A percentile compares a stretch with the other conserved stretches of the same genome.
Conservation (phyloP, 1,140 invertebrate genomes). For the Cataglyphis hispanica region DNA sequence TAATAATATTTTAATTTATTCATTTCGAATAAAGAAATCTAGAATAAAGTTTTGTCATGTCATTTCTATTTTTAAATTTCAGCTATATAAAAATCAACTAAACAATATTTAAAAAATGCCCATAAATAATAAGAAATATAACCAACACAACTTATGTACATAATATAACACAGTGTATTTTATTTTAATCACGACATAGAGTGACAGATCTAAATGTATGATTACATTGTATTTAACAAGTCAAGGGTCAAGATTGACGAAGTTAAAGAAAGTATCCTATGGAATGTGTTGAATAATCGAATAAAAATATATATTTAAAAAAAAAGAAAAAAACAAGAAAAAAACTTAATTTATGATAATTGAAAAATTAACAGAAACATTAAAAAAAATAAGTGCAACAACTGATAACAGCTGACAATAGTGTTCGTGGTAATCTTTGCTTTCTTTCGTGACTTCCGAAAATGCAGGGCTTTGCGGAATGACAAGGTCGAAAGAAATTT, state of each 20-base stretch:
- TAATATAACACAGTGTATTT: not conserved
- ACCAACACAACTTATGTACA: not conserved
- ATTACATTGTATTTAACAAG: slow-evolving; percentile 22
- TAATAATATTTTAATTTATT: no score
- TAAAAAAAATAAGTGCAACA: not conserved
- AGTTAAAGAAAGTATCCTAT: not conserved
- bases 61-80: not conserved
- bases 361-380: not conserved
- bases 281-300: not conserved
- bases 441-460: slow-evolving; percentile 9
- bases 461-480: slow-evolving; percentile 43
- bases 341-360: not conserved
- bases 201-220: slow-evolving; percentile 12
- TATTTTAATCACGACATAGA: not conserved
- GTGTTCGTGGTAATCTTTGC: not conserved
- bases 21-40: not conserved
- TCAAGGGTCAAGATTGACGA: slow-evolving; percentile 18
- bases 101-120: not conserved
- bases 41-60: not conserved
- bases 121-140: not conserved
- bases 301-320: not conserved
- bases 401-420: not conserved
- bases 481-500: slow-evolving; percentile 48
- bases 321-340: not conserved
- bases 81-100: not conserved